Conservation (phyloP, 1,140 invertebrate genomes). For the Leptopilina clavipes region DNA sequence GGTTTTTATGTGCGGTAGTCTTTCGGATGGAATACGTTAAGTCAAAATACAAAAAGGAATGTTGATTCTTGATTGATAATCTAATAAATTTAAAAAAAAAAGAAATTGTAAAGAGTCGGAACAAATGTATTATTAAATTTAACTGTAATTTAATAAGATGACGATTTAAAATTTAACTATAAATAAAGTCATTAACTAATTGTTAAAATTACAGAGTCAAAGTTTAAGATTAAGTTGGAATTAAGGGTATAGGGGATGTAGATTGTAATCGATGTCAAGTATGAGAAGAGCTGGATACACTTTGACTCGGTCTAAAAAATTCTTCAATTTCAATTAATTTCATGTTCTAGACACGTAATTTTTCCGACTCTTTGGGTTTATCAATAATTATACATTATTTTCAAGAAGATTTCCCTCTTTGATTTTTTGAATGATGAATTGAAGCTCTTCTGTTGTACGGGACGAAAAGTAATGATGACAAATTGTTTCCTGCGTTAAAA, state of each 20-base stretch:
- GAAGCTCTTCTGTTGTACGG: constrained; percentile 1
- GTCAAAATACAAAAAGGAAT: constrained; percentile 16
- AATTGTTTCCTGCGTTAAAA: background rate
- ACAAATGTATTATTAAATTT: no score
- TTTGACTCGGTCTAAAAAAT: no score
- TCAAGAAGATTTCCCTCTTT: background rate
- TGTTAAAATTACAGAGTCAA: no score
- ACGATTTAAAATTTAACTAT: no score
- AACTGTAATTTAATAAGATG: no score
- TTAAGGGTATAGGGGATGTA: no score
- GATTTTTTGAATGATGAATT: constrained; percentile 1
- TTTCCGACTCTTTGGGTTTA: constrained; percentile 4
- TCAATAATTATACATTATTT: background rate
- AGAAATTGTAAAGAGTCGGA: background rate
- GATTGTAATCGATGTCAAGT: no score
- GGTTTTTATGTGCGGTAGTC: constrained; percentile 25
- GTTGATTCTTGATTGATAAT: background rate
- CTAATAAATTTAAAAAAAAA: background rate
- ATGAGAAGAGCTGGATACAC: no score
- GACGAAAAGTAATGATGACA: background rate
- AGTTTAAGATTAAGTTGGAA: no score
- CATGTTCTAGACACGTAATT: no score
- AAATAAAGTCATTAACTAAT: no score
- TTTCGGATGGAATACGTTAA: background rate
- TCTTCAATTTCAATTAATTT: no score